These are phyloP conservation scores for Habroteleia sp. DNA, from an alignment of 2,888 invertebrate species.

Conservation along the genomic window DNA sequence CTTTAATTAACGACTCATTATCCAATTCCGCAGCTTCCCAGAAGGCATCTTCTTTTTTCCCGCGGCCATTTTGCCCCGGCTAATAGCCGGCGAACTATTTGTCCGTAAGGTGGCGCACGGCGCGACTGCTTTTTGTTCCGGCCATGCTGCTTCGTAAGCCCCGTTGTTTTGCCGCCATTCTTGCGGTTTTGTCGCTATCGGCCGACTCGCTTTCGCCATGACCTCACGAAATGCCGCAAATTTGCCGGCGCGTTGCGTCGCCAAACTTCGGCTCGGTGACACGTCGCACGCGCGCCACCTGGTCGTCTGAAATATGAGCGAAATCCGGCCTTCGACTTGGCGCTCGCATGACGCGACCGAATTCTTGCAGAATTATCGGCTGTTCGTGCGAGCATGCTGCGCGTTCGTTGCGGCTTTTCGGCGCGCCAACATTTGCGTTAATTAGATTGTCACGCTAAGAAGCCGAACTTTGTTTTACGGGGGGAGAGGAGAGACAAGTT, in stretches of 20 bases:
- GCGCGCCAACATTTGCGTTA: conserved; percentile 48
- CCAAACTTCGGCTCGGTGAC: conserved; percentile 2
- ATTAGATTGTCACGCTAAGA: conserved; percentile 54
- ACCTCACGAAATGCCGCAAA: conserved; percentile 41
- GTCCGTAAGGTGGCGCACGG: conserved; percentile 43
- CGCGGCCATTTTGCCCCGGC: conserved; percentile 27
- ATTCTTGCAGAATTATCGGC: conserved; percentile 55
- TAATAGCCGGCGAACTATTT: conserved; percentile 50
- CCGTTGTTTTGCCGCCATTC: conserved; percentile 29
- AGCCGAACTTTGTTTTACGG: conserved; percentile 30
- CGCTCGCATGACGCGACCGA: conserved; percentile 25
- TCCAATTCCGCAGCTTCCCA: conserved; percentile 55
- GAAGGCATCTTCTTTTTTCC: conserved; percentile 53
- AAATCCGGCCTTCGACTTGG: conserved; percentile 33
- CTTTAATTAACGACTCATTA: conserved; percentile 59
- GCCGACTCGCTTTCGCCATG: neutral
- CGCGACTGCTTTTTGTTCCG: conserved; percentile 25
- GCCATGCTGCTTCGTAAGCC: conserved; percentile 16
- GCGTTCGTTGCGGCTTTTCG: conserved; percentile 48
- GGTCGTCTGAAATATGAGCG: conserved; percentile 25
- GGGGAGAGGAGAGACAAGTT: conserved; percentile 3
- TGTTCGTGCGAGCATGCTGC: conserved; percentile 44
- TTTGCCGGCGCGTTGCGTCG: conserved; percentile 11
- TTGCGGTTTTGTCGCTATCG: conserved; percentile 42
- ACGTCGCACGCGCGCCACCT: conserved; percentile 17